Base-by-base conservation (phyloP, 2,888 invertebrate genomes). In the Drosophila colorata region DNA sequence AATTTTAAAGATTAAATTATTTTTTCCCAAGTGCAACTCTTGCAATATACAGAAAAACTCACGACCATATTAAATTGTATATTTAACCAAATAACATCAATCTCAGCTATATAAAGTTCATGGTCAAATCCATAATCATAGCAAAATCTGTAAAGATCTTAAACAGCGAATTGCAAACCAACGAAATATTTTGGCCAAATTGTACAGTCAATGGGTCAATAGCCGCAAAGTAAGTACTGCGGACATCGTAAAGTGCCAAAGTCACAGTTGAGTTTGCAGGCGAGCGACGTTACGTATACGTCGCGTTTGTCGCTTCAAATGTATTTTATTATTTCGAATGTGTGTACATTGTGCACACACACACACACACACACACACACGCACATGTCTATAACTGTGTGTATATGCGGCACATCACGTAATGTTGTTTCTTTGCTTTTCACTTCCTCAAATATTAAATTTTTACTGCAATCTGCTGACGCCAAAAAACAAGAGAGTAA, bases 391-490 rank as follows among this genome's bases (percentile, higher is more conserved):
- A 25, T 25, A 25, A 7, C 2, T 60, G 28, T 60, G 48, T 44
- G 61, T 66, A 44, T 66, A 52, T 57, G 46, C 44, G 60, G 68
- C 75, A 65, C 69, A 80, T 80, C 88, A 80, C 83, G 88, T 88
- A 80, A 83, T 75, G 69, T 75, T 78, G 57, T 73, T 87, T 85
- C 86, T 74, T 87, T 81, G 67, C 76, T 80, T 83, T 78, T 77
- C 79, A 74, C 74, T 79, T 84, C 68, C 70, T 82, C 78, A 85
- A 83, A 80, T 83, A 83, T 83, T 83, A 86, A 86, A 83, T 74
- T 79, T 77, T 68, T 67, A 69, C 76, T 79, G 69, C 74, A 79
- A 68, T 74, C 72, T 68, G 67, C 63, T 69, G 57, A 64, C 64
- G 55, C 44, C 31, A 37, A 48, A 43, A 56, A 53, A 58, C 31